A percentile compares a stretch with the other conserved stretches of the same genome.
Evolutionary conservation across 2,888 invertebrate genomes (phyloP).

Genomic region (Cerastis rubricosa): DNA sequence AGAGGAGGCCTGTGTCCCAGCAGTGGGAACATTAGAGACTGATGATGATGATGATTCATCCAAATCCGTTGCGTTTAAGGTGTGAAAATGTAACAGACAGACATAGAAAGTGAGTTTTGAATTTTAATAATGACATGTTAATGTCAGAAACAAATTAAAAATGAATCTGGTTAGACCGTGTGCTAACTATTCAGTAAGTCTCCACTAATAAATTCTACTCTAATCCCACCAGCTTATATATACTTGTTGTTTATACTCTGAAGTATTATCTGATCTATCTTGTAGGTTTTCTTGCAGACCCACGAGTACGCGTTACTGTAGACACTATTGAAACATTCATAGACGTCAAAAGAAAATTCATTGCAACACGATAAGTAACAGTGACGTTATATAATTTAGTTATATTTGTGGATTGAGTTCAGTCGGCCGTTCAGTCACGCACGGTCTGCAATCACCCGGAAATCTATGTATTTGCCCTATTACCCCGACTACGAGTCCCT

Average conservation of each 20-base stretch:
- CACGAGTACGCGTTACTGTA: background rate
- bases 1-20: too few relatives aligned
- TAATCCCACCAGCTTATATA: background rate
- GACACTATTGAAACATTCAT: slow-evolving; percentile 10
- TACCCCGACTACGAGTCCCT: slow-evolving; percentile 63
- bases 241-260: background rate
- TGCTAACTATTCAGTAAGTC: background rate
- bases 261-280: background rate
- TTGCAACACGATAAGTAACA: slow-evolving; percentile 35
- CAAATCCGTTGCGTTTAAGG: background rate
- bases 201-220: background rate
- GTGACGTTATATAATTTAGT: slow-evolving; percentile 59
- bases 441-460: slow-evolving; percentile 76
- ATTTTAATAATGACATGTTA: background rate
- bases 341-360: slow-evolving; percentile 29
- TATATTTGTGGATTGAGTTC: slow-evolving; percentile 63
- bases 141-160: too few relatives aligned
- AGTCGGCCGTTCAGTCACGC: slow-evolving; percentile 74
- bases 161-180: too few relatives aligned
- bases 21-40: too few relatives aligned
- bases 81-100: background rate
- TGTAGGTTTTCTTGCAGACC: background rate
- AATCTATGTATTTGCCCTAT: slow-evolving; percentile 80
- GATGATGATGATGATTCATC: too few relatives aligned
- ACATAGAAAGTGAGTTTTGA: background rate